Conservation (phyloP, 2,888 invertebrate species). For the Toxonevra muliebris region DNA sequence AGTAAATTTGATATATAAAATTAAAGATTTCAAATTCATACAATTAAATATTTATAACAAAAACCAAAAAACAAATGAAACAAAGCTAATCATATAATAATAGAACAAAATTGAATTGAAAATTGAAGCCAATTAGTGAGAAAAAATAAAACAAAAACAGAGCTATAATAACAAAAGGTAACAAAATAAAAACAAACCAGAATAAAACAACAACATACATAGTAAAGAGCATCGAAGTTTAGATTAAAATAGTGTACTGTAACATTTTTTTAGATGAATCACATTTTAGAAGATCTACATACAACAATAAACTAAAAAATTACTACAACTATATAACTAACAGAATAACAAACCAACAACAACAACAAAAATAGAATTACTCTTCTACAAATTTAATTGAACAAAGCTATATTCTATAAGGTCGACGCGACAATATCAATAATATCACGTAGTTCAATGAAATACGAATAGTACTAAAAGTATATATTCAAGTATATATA, state of each 20-base stretch:
- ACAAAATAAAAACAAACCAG: not conserved
- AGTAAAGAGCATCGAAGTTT: too few species aligned
- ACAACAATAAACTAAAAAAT: conserved; percentile 2
- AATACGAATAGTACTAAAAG: conserved; percentile 7
- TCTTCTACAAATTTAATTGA: conserved; percentile 23
- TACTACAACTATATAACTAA: conserved; percentile 31
- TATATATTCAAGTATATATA: not conserved
- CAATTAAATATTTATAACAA: not conserved
- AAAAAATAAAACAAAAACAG: too few species aligned
- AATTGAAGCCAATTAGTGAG: too few species aligned
- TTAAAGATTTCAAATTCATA: too few species aligned
- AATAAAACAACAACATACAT: too few species aligned
- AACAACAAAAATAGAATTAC: conserved; percentile 30
- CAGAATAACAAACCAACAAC: conserved; percentile 21
- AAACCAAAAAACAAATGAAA: not conserved
- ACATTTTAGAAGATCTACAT: conserved; percentile 3
- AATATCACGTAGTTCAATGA: conserved; percentile 7
- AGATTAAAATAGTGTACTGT: too few species aligned
- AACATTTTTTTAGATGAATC: conserved; percentile 6
- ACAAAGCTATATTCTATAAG: not conserved
- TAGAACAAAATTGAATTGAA: too few species aligned
- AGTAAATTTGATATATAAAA: too few species aligned
- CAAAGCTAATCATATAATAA: not conserved
- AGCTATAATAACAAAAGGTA: not conserved
- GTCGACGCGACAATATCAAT: conserved; percentile 20